Conservation (phyloP, 1,140 invertebrate genomes). For the Drosophila kepulauana region DNA sequence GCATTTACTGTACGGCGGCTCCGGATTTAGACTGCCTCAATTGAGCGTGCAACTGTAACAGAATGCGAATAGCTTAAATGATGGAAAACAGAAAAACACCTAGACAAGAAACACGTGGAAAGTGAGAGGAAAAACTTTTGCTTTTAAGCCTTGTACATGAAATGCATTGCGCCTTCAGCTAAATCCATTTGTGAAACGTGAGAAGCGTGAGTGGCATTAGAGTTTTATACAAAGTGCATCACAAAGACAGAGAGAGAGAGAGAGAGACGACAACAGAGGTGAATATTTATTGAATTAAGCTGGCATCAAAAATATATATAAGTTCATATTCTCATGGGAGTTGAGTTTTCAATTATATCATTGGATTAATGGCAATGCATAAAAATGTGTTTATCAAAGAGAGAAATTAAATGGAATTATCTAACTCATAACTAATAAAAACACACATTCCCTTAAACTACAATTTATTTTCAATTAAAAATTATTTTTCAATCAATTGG, state of each 20-base stretch:
- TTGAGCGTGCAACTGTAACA: conserved; percentile 51
- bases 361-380: conserved; percentile 13
- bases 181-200: conserved; percentile 35
- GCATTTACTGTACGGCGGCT: conserved; percentile 4
- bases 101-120: background rate
- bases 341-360: conserved; percentile 9
- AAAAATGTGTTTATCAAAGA: conserved; percentile 1
- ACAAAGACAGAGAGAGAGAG: background rate
- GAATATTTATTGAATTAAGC: background rate
- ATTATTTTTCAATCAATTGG: conserved; percentile 8
- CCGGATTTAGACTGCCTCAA: conserved; percentile 36
- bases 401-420: background rate
- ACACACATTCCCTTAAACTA: background rate
- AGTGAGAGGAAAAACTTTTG: background rate
- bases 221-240: background rate
- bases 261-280: background rate
- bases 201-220: conserved; percentile 12
- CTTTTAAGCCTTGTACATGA: conserved; percentile 13
- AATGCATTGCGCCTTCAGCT: conserved; percentile 26
- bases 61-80: conserved; percentile 32
- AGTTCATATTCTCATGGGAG: background rate
- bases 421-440: background rate
- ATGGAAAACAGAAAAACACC: conserved; percentile 15
- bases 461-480: background rate
- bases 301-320: background rate